Base-by-base conservation (phyloP, 2,888 invertebrate genomes). In the Slavum lentiscoides region DNA sequence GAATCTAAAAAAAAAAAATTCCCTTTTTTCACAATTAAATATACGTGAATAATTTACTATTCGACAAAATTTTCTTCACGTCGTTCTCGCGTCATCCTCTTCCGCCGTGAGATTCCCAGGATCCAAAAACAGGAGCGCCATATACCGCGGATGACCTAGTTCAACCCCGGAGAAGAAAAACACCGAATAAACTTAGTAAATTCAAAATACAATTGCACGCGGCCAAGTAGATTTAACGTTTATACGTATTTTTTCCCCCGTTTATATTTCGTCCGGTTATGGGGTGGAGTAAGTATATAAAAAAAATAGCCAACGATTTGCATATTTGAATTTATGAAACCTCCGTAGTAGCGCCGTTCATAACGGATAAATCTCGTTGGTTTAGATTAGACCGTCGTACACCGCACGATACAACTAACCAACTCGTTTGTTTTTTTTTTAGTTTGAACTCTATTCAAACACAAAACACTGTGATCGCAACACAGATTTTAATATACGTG, bases 51-150 rank as follows among this genome's bases (percentile, higher is more conserved):
- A 13, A 49, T 19, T 64, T 2, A 30, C 4, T 59, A 39, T 59
- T 72, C 21, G 21, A 21, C 72, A 30, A 72, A 59, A 59, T 9
- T 72, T 72, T 72, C 58, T 59, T 55, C 59, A 59, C 59, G 39
- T 59, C 72, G 23, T 30, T 30, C 30, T 1, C 30, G 30, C 30
- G 4, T 30, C 4, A 59, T 59, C 72, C 23, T 72, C n/a, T 5
- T 72, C 43, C 2, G 30, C 15, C 72, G 2, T 5, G 17, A 11
- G 17, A 69, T 55, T n/a, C 19, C 55, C 9, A 9, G 49, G 39
- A 70, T 58, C 30, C 21, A n/a, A 9, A 59, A 72, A 72, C n/a
- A 72, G 21, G 59, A 72, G 59, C 59, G 72, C 59, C 72, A 39
- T 43, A 21, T 39, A 21, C 72, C 59, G 23, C 59, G 23, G 21